Base-by-base conservation (phyloP, 2,113 vertebrate genomes). In the Microcebus murinus region DNA sequence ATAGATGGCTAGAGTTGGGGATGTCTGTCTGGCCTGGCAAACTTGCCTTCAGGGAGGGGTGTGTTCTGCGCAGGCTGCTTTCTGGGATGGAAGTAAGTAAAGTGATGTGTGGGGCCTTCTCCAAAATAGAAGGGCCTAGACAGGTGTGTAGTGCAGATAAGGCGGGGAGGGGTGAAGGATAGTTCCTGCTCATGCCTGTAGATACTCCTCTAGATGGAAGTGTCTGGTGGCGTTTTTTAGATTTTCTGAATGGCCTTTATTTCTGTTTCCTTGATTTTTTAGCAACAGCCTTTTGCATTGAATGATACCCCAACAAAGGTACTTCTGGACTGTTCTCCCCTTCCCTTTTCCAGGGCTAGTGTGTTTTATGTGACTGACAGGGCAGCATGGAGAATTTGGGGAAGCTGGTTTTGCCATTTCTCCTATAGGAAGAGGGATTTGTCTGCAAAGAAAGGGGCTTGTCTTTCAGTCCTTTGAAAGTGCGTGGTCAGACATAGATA, bases 201-300 rank as follows among this genome's bases (percentile, higher is more conserved):
- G 48, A 42, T n/a, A 61, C 81, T 87, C 39, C 74, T 92, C 36
- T 92, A 71, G 10, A 11, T 45, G 36, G 20, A 76, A 84, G 25
- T 85, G 52, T 94, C 90, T 65, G 55, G 42, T 83, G 63, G 18
- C 9, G 29, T 92, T 74, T 79, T 81, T 36, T 39, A 34, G n/a
- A 52, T 88, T 96, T 96, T 91, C 82, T 36, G 31, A 95, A 68
- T 10, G 59, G 42, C 18, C 31, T 85, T 96, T 59, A 76, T 89
- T 88, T 95, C 15, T 45, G 8, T 92, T 86, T 82, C 61, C 29
- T 71, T 34, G 48, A 48, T 42, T 55, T 73, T 57, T 48, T 34
- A 61, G 36, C 21, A 55, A 29, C 31, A 84, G 20, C 45, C 71
- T 48, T 73, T 96, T 89, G 27, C 42, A 80, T 17, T 31, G 31